Conservation (phyloP, 1,140 invertebrate species). For the Heliothis subflexa region DNA sequence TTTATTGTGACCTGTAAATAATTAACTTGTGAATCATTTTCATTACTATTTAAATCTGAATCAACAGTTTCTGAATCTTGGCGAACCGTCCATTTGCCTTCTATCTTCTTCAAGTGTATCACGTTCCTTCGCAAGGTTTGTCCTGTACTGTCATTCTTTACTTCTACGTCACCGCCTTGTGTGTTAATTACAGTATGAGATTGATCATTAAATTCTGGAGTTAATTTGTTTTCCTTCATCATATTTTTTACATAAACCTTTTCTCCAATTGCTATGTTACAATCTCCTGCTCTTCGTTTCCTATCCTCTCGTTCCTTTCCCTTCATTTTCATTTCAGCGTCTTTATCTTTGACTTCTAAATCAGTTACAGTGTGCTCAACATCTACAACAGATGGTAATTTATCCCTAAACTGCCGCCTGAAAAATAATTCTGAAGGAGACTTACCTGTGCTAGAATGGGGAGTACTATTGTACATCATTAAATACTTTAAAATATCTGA, state of each 20-base stretch:
- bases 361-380: background rate
- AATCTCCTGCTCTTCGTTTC: background rate
- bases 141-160: background rate
- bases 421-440: too few species aligned
- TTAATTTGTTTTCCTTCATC: background rate
- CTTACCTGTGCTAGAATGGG: too few species aligned
- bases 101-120: conserved; percentile 4
- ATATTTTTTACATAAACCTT: conserved; percentile 5
- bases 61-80: too few species aligned
- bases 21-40: too few species aligned
- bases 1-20: too few species aligned
- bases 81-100: conserved; percentile 4
- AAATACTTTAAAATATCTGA: too few species aligned
- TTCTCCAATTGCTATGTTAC: background rate
- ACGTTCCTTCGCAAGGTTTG: background rate
- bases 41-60: too few species aligned
- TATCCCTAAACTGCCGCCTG: too few species aligned
- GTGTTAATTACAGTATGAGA: background rate
- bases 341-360: background rate
- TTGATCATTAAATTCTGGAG: background rate
- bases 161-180: background rate
- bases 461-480: too few species aligned
- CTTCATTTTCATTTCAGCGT: background rate
- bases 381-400: background rate
- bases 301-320: background rate